Evolutionary conservation across 1,140 invertebrate species (phyloP).

Genomic region (Eubasilissa regina): DNA sequence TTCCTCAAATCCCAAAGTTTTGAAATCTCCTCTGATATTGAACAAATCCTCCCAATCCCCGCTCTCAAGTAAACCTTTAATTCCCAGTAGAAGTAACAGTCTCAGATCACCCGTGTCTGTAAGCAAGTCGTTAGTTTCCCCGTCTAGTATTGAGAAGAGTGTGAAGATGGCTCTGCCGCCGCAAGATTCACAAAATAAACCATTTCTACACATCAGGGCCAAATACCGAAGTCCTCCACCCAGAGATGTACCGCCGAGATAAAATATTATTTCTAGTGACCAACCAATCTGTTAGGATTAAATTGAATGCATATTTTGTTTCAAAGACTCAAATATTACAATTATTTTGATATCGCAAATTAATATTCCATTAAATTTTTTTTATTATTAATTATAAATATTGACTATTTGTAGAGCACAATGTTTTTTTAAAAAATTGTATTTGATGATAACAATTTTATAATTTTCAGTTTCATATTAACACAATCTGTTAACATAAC

Average conservation of each 20-base stretch:
- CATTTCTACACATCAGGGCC: constrained; percentile 81
- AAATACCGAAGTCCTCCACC: constrained; percentile 81
- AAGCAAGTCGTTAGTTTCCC: constrained; percentile 60
- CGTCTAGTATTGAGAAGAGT: constrained; percentile 69
- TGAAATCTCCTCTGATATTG: constrained; percentile 47
- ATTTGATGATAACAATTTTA: too few species aligned
- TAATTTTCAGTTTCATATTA: too few species aligned
- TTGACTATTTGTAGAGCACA: too few species aligned
- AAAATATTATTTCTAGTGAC: constrained; percentile 56
- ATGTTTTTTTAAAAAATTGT: too few species aligned
- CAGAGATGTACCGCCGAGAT: constrained; percentile 71
- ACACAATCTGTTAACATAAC: too few species aligned
- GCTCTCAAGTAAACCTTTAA: constrained; percentile 10
- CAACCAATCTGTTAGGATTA: background rate
- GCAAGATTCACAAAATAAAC: constrained; percentile 68
- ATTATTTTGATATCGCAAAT: too few species aligned
- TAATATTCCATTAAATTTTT: too few species aligned
- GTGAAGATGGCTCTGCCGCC: constrained; percentile 66
- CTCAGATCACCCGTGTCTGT: constrained; percentile 28
- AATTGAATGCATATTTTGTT: too few species aligned
- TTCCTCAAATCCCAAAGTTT: constrained; percentile 43
- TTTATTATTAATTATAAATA: too few species aligned
- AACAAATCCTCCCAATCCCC: constrained; percentile 45
- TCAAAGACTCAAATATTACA: too few species aligned
- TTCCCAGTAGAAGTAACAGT: constrained; percentile 32